Conservation (phyloP, 2,113 vertebrate species). For the Mastomys coucha region DNA sequence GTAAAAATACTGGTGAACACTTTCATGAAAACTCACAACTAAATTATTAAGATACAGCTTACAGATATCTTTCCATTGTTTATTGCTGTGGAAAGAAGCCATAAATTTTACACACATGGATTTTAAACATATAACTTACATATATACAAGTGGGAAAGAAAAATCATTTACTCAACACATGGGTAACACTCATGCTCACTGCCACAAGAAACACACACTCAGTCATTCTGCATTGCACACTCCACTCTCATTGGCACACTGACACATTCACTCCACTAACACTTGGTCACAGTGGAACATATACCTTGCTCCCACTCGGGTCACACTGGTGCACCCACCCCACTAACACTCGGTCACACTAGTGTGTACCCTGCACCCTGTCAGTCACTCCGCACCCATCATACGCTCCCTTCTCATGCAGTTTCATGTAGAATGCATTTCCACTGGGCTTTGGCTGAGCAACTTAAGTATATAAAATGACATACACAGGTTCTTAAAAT, state of each 20-base stretch:
- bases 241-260: not conserved
- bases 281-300: not conserved
- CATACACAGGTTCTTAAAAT: slow-evolving; percentile 10
- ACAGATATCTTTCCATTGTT: not conserved
- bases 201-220: not conserved
- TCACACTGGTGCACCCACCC: not conserved
- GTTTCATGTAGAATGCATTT: not conserved
- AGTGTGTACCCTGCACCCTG: not conserved
- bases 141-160: not conserved
- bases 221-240: no score
- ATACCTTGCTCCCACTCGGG: not conserved
- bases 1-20: not conserved
- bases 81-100: not conserved
- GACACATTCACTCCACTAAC: not conserved
- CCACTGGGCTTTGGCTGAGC: not conserved
- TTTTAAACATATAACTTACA: not conserved
- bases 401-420: not conserved
- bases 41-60: not conserved
- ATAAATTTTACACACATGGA: not conserved
- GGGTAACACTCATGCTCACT: not conserved
- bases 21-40: slow-evolving; percentile 13
- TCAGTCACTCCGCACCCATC: no score
- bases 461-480: slow-evolving; percentile 34
- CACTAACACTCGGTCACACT: not conserved
- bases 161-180: not conserved